These are phyloP conservation scores for Oryzias woworae DNA, from an alignment of 2,113 vertebrate species.

Conservation along the genomic window DNA sequence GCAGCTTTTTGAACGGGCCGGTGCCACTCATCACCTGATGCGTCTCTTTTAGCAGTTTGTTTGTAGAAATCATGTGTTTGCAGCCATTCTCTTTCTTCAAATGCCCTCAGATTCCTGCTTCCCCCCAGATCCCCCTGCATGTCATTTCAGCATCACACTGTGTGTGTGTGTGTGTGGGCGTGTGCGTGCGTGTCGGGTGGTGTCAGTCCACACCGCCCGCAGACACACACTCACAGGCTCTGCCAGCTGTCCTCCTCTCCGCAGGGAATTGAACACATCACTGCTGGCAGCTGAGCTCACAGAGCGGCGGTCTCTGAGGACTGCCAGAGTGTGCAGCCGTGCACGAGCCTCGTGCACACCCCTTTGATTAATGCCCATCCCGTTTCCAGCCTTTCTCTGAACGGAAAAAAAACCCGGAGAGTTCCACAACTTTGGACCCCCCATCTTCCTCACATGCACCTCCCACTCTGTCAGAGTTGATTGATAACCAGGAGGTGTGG, in stretches of 20 bases:
- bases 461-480: constrained; percentile 84
- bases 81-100: too few species aligned
- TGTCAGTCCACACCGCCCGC: background rate
- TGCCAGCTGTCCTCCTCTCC: constrained; percentile 67
- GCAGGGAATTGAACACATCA: constrained; percentile 56
- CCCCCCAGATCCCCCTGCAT: too few species aligned
- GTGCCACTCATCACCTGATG: too few species aligned
- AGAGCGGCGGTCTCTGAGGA: constrained; percentile 6
- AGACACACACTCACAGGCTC: constrained; percentile 33
- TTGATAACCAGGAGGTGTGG: constrained; percentile 78
- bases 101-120: too few species aligned
- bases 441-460: constrained; percentile 64
- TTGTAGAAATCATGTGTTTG: too few species aligned
- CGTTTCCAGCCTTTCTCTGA: constrained; percentile 78
- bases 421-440: background rate
- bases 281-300: constrained; percentile 66
- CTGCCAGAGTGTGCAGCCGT: background rate
- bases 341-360: constrained; percentile 6
- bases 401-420: constrained; percentile 72
- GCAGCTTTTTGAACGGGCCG: too few species aligned
- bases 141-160: background rate
- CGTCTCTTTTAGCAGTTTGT: too few species aligned
- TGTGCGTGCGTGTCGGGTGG: background rate
- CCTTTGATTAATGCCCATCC: constrained; percentile 88
- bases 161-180: constrained; percentile 24